Conservation (phyloP, 53 echinoderm and acorn worm genomes). For the Paelopatides confundens region DNA sequence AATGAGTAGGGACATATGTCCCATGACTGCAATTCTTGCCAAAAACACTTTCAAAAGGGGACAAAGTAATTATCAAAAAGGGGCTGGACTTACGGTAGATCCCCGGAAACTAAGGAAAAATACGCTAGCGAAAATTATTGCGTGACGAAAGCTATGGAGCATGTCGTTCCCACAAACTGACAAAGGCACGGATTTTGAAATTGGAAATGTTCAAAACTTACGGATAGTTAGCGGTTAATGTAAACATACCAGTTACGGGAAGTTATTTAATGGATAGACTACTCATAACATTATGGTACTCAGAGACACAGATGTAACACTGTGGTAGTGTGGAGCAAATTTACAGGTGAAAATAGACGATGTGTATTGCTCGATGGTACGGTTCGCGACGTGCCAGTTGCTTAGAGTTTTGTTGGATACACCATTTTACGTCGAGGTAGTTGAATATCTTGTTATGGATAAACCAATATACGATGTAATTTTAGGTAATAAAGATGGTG, state of each 20-base stretch:
- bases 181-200: too few species aligned
- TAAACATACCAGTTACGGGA: constrained; percentile 56
- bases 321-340: constrained; percentile 61
- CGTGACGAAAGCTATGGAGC: too few species aligned
- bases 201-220: background rate
- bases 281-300: constrained; percentile 44
- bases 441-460: background rate
- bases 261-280: constrained; percentile 39
- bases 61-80: constrained; percentile 17
- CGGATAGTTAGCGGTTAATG: constrained; percentile 49
- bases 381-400: constrained; percentile 54
- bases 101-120: background rate
- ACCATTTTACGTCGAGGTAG: background rate
- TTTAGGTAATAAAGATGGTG: background rate
- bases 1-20: constrained; percentile 43
- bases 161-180: too few species aligned
- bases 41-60: background rate
- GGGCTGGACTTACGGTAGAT: constrained; percentile 3
- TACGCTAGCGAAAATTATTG: background rate
- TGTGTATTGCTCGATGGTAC: constrained; percentile 70
- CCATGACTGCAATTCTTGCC: background rate
- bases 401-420: background rate
- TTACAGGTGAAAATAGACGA: constrained; percentile 18
- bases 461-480: background rate
- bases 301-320: constrained; percentile 65